Evolutionary conservation across 1,140 invertebrate species (phyloP), one percentile per base, ranked within the genome.

Genomic region (Trachymyrmex septentrionalis): DNA sequence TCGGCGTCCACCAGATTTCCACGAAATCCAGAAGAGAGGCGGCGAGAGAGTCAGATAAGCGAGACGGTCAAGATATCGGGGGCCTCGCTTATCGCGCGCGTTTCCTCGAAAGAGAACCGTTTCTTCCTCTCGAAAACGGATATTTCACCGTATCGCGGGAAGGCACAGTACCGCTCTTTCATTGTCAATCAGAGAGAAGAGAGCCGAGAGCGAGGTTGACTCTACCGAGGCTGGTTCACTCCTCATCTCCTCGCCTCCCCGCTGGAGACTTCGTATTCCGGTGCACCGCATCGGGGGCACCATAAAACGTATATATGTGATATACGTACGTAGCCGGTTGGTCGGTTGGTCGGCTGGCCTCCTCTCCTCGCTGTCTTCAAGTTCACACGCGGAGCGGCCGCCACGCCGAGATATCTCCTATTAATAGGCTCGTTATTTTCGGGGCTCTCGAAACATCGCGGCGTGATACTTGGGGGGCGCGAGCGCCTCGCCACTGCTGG

Each of bases 351-450:
- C 44, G 61, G 75, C 63, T 38, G 16, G 75, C 59, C 44, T 66
- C n/a, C 66, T 44, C 38, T 66, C 77, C 67, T 66, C 81, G 77
- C 80, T 89, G 87, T 92, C 90, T 91, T 92, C 92, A 92, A 92
- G 92, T 92, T 92, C 91, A 92, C 86, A 88, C 88, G 88, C 90
- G 90, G 87, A 91, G 89, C 87, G 85, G 87, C 85, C 71, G 87
- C 75, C 19, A 67, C 53, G 91, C 88, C 87, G 89, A 89, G 86
- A 85, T 91, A 92, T 90, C 78, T 84, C 73, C 88, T 92, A 92
- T 92, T 90, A 88, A 92, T 92, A 92, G 91, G 78, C 77, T 71
- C 76, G 77, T 88, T 92, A 92, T 92, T 92, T 84, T 92, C 82
- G 80, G 86, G 85, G 59, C 59, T 88, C 86, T 91, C 64, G 87